Base-by-base conservation (phyloP, 2,888 invertebrate species). In the Aradus depressus region DNA sequence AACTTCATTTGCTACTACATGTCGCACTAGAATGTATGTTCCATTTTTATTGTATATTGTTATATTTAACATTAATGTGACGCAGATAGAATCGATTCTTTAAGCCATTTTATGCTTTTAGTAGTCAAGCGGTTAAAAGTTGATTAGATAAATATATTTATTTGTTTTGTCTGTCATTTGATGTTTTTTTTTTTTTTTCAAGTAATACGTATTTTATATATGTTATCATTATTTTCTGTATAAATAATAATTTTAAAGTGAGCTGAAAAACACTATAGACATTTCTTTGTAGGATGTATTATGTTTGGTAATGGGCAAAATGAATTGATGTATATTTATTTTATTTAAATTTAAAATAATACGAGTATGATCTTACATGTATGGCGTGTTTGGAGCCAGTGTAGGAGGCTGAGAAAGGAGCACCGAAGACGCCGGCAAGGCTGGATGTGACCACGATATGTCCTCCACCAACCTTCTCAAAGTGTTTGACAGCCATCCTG, bases 401-500 rank as follows among this genome's bases (percentile, higher is more conserved):
- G 62, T 88, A 85, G 2, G 78, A 74, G 4, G 72, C 78, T 0
- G 83, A 83, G 65, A 70, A 78, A 1, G 84, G 81, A 10, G 72
- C 74, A 0, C 79, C 76, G 19, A 77, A 60, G 52, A 85, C 69
- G 4, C 87, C 88, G 5, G 83, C 83, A 4, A 80, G 59, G 64
- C 86, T 87, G 2, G 85, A 83, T 12, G 79, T 83, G 3, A 82
- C 77, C 0, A 79, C 86, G 39, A 89, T 64, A 54, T 87, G 85
- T 0, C 87, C 87, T 12, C 68, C 67, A 10, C 62, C 63, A 50
- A 62, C 63, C 39, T 68, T 61, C 6, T 71, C 61, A 62, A 83
- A 87, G 64, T 85, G 76, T 19, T 75, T 75, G 1, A 84, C 67
- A 1, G 78, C 84, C 34, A 80, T 66, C 53, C 86, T 75, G 3